These are phyloP conservation scores for Hydropsyche tenuis DNA, from an alignment of 1,140 invertebrate species.

Conservation along the genomic window DNA sequence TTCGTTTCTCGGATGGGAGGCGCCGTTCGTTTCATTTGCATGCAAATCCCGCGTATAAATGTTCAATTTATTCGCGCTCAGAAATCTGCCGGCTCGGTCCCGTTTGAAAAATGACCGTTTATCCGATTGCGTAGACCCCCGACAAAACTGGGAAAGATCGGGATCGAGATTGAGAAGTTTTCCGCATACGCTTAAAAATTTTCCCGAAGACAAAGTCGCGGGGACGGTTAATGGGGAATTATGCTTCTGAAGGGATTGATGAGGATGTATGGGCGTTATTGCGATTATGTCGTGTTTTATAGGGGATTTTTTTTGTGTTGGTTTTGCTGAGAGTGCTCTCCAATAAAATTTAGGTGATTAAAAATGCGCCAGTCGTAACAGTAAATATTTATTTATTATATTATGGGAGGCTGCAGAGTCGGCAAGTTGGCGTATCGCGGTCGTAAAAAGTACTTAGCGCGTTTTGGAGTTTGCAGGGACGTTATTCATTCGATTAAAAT, in stretches of 20 bases:
- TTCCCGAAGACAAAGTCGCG: not conserved
- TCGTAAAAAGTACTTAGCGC: no score
- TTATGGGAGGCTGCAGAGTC: no score
- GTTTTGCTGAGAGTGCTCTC: not conserved
- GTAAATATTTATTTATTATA: not conserved
- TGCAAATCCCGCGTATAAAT: not conserved
- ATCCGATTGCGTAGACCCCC: no score
- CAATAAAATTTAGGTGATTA: not conserved
- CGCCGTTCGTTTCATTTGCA: constrained; percentile 2
- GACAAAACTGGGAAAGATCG: no score
- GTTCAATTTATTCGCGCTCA: no score
- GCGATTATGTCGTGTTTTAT: constrained; percentile 22
- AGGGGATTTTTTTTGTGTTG: not conserved
- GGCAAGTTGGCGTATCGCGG: no score
- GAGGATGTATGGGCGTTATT: constrained; percentile 30
- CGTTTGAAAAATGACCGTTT: no score
- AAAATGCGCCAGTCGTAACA: not conserved
- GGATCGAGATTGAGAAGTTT: no score
- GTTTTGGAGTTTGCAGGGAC: not conserved
- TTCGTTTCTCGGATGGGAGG: no score
- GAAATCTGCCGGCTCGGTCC: no score
- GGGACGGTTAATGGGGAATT: constrained; percentile 15
- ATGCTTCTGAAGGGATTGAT: constrained; percentile 13
- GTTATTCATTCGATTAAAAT: no score
- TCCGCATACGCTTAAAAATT: no score